phyloP scores from a whole-genome alignment of 2,888 invertebrate genomes.

The Pegoplata infirma region DNA sequence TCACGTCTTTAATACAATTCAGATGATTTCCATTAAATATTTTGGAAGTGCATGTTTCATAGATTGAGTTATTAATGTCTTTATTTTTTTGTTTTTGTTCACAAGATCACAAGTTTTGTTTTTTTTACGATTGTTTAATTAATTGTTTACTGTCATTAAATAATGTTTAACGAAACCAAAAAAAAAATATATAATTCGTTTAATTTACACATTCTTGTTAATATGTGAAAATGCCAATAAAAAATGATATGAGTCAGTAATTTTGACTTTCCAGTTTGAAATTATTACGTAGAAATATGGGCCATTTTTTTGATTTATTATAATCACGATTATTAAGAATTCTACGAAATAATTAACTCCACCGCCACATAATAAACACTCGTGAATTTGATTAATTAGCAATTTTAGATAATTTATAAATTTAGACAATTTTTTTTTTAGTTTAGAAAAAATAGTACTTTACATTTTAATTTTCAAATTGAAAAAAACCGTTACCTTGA shows the following conservation, averaged over 20 bases:
- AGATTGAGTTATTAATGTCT: neutral
- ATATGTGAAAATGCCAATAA: slow-evolving; percentile 30
- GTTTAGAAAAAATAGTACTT: neutral
- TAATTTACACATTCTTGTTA: slow-evolving; percentile 52
- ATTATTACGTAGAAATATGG: slow-evolving; percentile 7
- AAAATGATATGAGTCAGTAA: slow-evolving; percentile 27
- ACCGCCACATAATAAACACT: neutral
- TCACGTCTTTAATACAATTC: slow-evolving; percentile 39
- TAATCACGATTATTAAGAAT: neutral
- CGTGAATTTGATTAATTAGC: slow-evolving; percentile 8
- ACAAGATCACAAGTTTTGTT: slow-evolving; percentile 49
- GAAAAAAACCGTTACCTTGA: slow-evolving; percentile 4
- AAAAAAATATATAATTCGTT: slow-evolving; percentile 6
- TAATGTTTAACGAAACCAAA: slow-evolving; percentile 9
- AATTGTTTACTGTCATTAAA: slow-evolving; percentile 17
- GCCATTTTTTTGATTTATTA: slow-evolving; percentile 5
- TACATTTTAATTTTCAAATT: neutral
- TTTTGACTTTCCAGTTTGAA: neutral
- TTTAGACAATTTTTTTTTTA: neutral
- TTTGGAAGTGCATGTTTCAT: neutral
- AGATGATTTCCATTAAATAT: slow-evolving; percentile 15
- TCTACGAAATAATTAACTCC: neutral
- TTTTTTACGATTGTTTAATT: slow-evolving; percentile 30
- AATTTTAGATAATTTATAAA: neutral
- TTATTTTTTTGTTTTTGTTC: too few species aligned